Percentiles rank a stretch among this genome's conserved stretches.
Evolutionary conservation across 2,888 invertebrate genomes (phyloP).

Genomic region (Syrphus vitripennis): DNA sequence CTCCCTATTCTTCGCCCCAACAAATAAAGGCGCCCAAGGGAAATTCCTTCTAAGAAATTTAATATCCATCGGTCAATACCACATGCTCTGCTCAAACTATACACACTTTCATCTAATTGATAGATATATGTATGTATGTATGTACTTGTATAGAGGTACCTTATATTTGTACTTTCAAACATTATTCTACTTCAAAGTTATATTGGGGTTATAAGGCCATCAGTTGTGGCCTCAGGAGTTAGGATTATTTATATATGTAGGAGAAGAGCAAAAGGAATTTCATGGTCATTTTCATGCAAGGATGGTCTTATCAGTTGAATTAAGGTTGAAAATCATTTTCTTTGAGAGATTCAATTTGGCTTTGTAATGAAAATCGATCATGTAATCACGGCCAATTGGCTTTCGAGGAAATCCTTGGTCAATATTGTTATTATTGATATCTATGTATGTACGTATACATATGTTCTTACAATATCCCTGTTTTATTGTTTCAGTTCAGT

Average conservation of each 20-base stretch:
- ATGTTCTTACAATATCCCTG: too few species aligned
- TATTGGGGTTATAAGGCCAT: constrained; percentile 34
- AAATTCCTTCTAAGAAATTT: constrained; percentile 46
- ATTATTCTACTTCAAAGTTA: constrained; percentile 34
- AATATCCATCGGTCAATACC: constrained; percentile 51
- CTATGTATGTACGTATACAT: too few species aligned
- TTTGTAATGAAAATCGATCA: constrained; percentile 49
- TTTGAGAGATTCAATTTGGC: constrained; percentile 2
- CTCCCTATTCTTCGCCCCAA: not conserved
- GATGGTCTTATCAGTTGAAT: constrained; percentile 13
- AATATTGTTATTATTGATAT: not conserved
- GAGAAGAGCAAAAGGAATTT: constrained; percentile 16
- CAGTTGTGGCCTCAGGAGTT: not conserved
- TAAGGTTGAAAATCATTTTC: constrained; percentile 35
- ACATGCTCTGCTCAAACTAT: constrained; percentile 3
- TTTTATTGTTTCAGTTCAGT: not conserved
- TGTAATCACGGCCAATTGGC: constrained; percentile 26
- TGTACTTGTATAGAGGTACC: too few species aligned
- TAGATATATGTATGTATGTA: not conserved
- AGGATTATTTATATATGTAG: too few species aligned
- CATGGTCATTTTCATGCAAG: constrained; percentile 28
- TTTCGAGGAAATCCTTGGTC: not conserved
- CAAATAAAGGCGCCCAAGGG: constrained; percentile 16
- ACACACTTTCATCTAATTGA: constrained; percentile 40
- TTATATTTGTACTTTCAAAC: constrained; percentile 2